These are phyloP conservation scores for Ctenomys sociabilis DNA, from an alignment of 2,113 vertebrate species.

Conservation along the genomic window DNA sequence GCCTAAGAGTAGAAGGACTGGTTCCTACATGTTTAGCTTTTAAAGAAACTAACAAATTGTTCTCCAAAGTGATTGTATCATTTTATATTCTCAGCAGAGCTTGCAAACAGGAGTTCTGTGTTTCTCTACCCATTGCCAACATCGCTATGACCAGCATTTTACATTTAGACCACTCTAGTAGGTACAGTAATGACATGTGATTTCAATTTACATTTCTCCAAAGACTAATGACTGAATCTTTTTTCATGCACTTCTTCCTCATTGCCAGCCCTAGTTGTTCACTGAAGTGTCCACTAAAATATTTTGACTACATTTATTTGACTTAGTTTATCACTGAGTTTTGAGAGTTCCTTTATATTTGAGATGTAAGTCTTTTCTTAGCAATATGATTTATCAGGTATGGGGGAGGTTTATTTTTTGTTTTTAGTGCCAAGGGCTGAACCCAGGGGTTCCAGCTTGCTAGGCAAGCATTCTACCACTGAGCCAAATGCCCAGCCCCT, in stretches of 20 bases:
- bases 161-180: neutral
- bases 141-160: neutral
- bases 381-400: neutral
- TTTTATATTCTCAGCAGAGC: neutral
- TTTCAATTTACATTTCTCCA: conserved; percentile 28
- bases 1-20: neutral
- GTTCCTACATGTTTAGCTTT: neutral
- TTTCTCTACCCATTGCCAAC: neutral
- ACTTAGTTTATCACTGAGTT: neutral
- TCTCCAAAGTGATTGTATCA: neutral
- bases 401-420: too few species aligned
- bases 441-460: too few species aligned
- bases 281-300: neutral
- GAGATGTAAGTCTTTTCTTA: neutral
- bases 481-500: too few species aligned
- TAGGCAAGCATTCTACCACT: too few species aligned
- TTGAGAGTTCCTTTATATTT: conserved; percentile 15
- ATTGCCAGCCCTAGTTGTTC: neutral
- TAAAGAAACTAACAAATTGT: conserved; percentile 1
- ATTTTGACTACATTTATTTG: neutral
- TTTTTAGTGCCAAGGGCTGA: too few species aligned
- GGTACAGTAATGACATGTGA: neutral
- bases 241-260: neutral
- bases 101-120: neutral
- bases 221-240: neutral